Evolutionary conservation across 2,888 invertebrate species (phyloP).

Genomic region (Tipula vernalis): DNA sequence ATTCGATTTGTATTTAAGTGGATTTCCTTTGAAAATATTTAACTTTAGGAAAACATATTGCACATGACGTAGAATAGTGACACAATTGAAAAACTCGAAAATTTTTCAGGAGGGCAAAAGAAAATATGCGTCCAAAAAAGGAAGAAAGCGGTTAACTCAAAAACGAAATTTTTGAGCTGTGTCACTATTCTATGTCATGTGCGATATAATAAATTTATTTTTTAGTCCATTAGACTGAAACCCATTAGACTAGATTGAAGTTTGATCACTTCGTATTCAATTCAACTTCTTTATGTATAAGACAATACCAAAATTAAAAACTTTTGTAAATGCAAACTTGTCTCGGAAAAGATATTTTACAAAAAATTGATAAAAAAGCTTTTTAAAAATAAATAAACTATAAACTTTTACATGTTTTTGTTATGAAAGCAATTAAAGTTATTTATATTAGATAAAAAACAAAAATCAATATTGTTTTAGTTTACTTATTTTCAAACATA

Average conservation of each 20-base stretch:
- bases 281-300: neutral
- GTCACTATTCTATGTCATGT: too few species aligned
- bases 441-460: neutral
- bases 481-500: neutral
- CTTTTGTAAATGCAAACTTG: neutral
- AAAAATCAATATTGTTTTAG: neutral
- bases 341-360: neutral
- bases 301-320: neutral
- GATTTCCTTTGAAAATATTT: too few species aligned
- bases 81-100: too few species aligned
- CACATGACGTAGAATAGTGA: too few species aligned
- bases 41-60: too few species aligned
- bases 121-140: too few species aligned
- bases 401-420: neutral
- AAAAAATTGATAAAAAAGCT: neutral
- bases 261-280: neutral
- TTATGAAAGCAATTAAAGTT: neutral
- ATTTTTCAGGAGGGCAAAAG: too few species aligned
- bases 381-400: neutral
- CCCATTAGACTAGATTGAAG: neutral
- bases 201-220: too few species aligned
- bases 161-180: too few species aligned
- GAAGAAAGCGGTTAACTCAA: too few species aligned
- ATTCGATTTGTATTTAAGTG: too few species aligned
- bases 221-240: too few species aligned